A percentile compares a stretch with the other conserved stretches of the same genome.
These are phyloP conservation scores for Coregonus sp. DNA, from an alignment of 2,797 vertebrate species.

Conservation along the genomic window DNA sequence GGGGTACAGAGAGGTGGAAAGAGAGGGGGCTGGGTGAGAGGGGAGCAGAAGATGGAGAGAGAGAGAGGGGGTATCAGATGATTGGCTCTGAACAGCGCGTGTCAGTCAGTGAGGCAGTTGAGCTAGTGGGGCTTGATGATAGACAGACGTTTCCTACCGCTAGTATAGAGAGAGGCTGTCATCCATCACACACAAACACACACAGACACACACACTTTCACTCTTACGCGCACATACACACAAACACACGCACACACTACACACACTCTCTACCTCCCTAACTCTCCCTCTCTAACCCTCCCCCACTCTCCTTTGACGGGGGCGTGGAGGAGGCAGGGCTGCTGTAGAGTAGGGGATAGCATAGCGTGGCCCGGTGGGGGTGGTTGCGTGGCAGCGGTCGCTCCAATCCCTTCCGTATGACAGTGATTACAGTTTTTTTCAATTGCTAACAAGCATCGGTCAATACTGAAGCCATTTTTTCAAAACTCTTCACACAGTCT, in stretches of 20 bases:
- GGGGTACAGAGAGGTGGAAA: no score
- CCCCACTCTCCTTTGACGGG: no score
- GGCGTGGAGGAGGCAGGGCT: no score
- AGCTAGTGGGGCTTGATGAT: conserved; percentile 8
- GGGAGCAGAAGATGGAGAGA: no score
- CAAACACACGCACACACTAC: no score
- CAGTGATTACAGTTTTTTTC: conserved; percentile 77
- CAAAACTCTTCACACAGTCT: no score
- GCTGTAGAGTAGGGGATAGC: no score
- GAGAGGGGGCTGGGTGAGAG: background rate
- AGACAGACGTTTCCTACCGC: background rate
- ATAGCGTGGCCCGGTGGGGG: background rate
- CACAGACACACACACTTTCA: background rate
- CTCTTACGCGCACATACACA: no score
- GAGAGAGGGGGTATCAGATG: background rate
- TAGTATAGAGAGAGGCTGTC: conserved; percentile 4
- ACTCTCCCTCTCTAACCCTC: no score
- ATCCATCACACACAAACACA: conserved; percentile 20
- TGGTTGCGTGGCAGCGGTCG: conserved; percentile 76
- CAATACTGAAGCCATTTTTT: no score
- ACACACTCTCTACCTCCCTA: no score
- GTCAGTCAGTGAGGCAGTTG: conserved; percentile 16
- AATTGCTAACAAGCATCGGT: no score
- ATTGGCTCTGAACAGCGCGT: background rate
- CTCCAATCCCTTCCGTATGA: conserved; percentile 94